phyloP scores from a whole-genome alignment of 2,113 vertebrate species.

The Hypanus sabinus region DNA sequence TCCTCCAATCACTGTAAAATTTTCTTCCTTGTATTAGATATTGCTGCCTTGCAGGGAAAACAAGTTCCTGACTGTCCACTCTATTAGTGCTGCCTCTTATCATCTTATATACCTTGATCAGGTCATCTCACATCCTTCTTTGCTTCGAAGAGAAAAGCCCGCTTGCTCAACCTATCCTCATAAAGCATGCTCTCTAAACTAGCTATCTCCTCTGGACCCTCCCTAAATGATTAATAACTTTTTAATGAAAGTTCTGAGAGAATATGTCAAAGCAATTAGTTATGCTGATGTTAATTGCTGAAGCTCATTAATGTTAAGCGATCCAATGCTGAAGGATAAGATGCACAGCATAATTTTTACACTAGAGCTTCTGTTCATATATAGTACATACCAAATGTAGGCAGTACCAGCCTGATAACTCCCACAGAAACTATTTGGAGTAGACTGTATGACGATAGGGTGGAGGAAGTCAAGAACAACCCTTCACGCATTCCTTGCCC shows the following conservation, averaged over 20 bases:
- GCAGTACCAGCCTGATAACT: neutral
- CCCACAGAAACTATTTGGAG: neutral
- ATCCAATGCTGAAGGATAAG: neutral
- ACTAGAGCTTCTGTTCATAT: neutral
- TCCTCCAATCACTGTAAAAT: too few species aligned
- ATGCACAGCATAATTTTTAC: neutral
- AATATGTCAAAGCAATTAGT: neutral
- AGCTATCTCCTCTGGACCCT: too few species aligned
- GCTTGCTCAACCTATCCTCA: too few species aligned
- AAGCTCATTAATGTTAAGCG: neutral
- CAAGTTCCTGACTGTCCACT: too few species aligned
- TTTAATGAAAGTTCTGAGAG: neutral
- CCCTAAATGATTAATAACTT: too few species aligned
- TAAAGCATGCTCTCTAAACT: too few species aligned
- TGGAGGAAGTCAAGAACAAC: neutral
- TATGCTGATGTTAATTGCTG: neutral
- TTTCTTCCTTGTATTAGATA: too few species aligned
- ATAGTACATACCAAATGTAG: neutral
- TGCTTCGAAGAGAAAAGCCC: too few species aligned
- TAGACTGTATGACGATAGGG: neutral
- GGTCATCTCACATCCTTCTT: too few species aligned
- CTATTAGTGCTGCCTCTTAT: too few species aligned
- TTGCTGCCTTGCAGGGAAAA: too few species aligned
- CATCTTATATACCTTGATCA: too few species aligned
- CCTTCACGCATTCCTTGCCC: neutral